phyloP scores from a whole-genome alignment of 2,797 vertebrate genomes.

The Schizothorax lantsangensis region DNA sequence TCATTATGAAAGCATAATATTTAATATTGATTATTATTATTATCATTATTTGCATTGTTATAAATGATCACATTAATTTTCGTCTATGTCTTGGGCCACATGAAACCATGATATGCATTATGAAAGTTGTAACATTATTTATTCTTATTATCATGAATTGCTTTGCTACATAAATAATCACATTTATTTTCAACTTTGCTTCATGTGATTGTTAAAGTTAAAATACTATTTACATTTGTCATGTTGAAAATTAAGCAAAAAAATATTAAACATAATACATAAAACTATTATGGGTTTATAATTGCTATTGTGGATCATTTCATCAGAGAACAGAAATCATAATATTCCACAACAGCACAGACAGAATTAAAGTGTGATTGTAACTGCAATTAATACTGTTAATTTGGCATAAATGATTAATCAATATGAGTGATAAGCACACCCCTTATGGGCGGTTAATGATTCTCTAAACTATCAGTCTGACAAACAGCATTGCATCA shows the following conservation, averaged over 20 bases:
- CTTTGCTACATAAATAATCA: not conserved
- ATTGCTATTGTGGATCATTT: not conserved
- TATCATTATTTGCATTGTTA: no score
- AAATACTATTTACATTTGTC: not conserved
- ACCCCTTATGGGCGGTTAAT: not conserved
- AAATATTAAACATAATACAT: not conserved
- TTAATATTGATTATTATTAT: not conserved
- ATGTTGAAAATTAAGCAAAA: not conserved
- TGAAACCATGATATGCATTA: no score
- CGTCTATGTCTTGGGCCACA: no score
- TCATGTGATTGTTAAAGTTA: no score
- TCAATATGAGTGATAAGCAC: not conserved
- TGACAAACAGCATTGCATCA: not conserved
- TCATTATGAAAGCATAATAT: not conserved
- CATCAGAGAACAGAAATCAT: not conserved
- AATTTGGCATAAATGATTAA: not conserved
- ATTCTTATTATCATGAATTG: not conserved
- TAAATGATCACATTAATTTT: no score
- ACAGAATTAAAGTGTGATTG: not conserved
- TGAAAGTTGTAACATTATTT: not conserved
- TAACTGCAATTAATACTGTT: not conserved
- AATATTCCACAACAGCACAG: not conserved
- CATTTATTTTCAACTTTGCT: not conserved
- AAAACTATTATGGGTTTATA: not conserved
- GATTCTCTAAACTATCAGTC: constrained; percentile 5